Evolutionary conservation across 2,113 vertebrate genomes (phyloP).

Genomic region (Channa argus): DNA sequence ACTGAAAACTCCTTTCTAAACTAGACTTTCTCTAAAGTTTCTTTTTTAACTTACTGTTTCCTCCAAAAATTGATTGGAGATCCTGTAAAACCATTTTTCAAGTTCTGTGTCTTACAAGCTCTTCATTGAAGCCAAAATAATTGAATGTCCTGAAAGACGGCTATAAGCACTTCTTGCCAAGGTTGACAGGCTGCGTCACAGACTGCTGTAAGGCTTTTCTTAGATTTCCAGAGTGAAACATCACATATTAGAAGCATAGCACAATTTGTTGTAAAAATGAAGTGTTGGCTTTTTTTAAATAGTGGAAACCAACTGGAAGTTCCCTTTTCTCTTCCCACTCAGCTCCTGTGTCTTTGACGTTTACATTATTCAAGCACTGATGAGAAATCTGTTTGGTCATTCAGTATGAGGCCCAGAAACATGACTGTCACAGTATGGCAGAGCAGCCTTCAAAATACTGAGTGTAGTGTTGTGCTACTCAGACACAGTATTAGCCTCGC

Average conservation of each 20-base stretch:
- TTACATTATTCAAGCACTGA: slow-evolving; percentile 32
- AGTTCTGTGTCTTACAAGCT: slow-evolving; percentile 5
- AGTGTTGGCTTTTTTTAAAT: slow-evolving; percentile 7
- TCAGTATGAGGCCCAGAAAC: not conserved
- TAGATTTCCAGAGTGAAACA: not conserved
- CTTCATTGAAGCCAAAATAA: slow-evolving; percentile 31
- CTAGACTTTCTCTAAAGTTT: not conserved
- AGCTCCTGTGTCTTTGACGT: slow-evolving; percentile 10
- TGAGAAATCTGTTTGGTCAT: slow-evolving; percentile 4
- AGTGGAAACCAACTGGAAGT: slow-evolving; percentile 3
- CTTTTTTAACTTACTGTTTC: not conserved
- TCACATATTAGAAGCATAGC: slow-evolving; percentile 7
- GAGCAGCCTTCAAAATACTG: not conserved
- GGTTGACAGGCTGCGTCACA: not conserved
- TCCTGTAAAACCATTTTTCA: slow-evolving; percentile 19
- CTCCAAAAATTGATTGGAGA: not conserved
- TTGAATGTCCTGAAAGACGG: slow-evolving; percentile 1
- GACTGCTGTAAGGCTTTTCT: slow-evolving; percentile 8
- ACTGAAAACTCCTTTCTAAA: not conserved
- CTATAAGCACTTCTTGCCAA: slow-evolving; percentile 7
- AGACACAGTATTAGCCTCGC: not conserved
- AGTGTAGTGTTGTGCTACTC: not conserved
- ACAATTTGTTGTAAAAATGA: slow-evolving; percentile 25
- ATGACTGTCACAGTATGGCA: too few relatives aligned
- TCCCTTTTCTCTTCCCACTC: not conserved